These are phyloP conservation scores for Adrianichthys oophorus DNA, from an alignment of 2,797 vertebrate species.

Conservation along the genomic window DNA sequence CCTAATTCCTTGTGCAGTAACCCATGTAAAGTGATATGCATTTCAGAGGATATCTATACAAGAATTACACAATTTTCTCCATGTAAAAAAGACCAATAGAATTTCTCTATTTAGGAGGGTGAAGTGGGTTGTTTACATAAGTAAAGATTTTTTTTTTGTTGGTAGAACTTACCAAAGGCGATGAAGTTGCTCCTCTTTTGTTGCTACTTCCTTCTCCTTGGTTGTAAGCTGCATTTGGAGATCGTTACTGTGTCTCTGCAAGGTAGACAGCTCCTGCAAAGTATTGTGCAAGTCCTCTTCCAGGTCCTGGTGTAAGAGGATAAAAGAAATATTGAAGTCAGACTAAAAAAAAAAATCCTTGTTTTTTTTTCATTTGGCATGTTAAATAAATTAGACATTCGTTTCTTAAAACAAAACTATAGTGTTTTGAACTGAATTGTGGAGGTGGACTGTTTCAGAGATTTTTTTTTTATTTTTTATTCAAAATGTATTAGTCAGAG, in stretches of 20 bases:
- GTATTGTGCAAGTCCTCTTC: slow-evolving; percentile 59
- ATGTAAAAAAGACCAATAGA: slow-evolving; percentile 7
- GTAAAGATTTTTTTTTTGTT: not conserved
- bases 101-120: not conserved
- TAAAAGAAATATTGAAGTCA: not conserved
- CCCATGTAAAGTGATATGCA: slow-evolving; percentile 12
- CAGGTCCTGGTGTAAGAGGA: slow-evolving; percentile 56
- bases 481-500: too few species aligned
- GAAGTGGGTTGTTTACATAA: slow-evolving; percentile 2
- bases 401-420: too few species aligned
- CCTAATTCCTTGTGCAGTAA: slow-evolving; percentile 21
- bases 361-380: too few species aligned
- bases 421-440: too few species aligned
- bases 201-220: slow-evolving; percentile 57
- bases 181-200: slow-evolving; percentile 60
- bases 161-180: slow-evolving; percentile 63
- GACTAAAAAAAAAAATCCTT: not conserved
- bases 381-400: too few species aligned
- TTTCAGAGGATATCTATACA: not conserved
- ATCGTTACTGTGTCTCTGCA: slow-evolving; percentile 48
- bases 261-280: slow-evolving; percentile 49
- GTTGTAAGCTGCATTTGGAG: slow-evolving; percentile 59
- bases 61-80: slow-evolving; percentile 7
- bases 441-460: too few species aligned
- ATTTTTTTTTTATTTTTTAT: too few species aligned